Evolutionary conservation across 1,140 invertebrate genomes (phyloP).

Genomic region (Manduca sexta): DNA sequence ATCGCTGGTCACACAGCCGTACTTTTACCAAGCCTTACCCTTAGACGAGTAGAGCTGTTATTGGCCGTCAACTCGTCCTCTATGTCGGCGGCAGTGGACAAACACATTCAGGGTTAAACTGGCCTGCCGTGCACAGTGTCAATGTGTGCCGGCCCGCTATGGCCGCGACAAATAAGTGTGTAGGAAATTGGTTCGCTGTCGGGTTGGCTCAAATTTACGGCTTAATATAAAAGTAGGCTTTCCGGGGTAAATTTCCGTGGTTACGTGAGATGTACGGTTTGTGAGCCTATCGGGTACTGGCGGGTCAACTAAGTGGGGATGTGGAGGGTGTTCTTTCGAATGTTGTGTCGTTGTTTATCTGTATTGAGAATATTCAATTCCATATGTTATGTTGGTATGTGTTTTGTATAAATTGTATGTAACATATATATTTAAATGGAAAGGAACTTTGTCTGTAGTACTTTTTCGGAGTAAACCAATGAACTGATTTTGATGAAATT

Average conservation of each 20-base stretch:
- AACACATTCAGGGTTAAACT: slow-evolving; percentile 24
- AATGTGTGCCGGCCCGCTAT: slow-evolving; percentile 13
- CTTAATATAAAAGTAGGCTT: slow-evolving; percentile 39
- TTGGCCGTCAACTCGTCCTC: too few species aligned
- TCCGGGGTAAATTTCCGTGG: slow-evolving; percentile 18
- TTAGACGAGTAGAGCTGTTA: too few species aligned
- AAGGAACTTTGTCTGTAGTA: not conserved
- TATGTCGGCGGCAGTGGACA: too few species aligned
- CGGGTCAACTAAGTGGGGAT: too few species aligned
- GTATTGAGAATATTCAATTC: too few species aligned
- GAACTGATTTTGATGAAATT: too few species aligned
- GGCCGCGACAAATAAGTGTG: slow-evolving; percentile 34
- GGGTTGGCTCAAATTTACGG: slow-evolving; percentile 35
- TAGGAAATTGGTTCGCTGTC: slow-evolving; percentile 33
- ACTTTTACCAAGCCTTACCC: too few species aligned
- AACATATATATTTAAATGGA: not conserved
- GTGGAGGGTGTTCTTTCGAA: too few species aligned
- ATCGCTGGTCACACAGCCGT: too few species aligned
- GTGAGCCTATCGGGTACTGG: not conserved
- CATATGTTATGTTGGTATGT: too few species aligned
- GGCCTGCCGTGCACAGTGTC: slow-evolving; percentile 4
- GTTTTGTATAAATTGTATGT: too few species aligned
- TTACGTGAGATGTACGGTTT: slow-evolving; percentile 17
- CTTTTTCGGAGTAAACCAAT: not conserved
- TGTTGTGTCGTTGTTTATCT: too few species aligned